Evolutionary conservation across 1,140 invertebrate species (phyloP), one percentile per base, ranked within the genome.

Genomic region (Drosophila carrolli): DNA sequence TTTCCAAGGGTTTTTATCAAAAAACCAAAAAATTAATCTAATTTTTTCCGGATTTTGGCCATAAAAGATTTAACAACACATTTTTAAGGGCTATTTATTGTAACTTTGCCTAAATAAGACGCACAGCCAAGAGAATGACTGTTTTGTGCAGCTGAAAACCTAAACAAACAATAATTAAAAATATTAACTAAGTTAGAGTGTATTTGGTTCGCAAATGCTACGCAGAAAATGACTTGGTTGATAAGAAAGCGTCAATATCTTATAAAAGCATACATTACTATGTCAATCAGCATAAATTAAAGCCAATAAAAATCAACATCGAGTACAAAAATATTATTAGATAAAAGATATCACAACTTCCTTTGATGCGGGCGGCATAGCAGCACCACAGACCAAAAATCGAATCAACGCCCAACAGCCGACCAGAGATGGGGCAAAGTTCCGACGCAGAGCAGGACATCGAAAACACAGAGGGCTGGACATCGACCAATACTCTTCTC

Each of bases 341-440:
- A 88, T 88, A 88, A 83, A 86, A 72, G 59, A 51, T 82, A 86
- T 76, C 78, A 79, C 72, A 70, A 70, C 78, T 46, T 78, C 56
- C 53, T 72, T 83, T 79, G 67, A 76, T 75, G 76, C 77, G 72
- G 58, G 53, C 37, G 41, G 16, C 57, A 32, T 29, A 27, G 59
- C 53, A 51, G 55, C 62, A 23, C 73, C 54, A 53, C 58, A 46
- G 58, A 68, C 62, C 78, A 62, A 79, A 88, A 88, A 88, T 88
- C 76, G 62, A 83, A 88, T 89, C 76, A 80, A 63, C 65, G 57
- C 35, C 72, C 63, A 16, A 46, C 43, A 23, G 43, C 19, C 65
- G 40, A 10, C 55, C 19, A 9, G 66, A 47, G 57, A 58, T 53
- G 62, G 57, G 68, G 43, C 55, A 51, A 50, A 76, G 27, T 58